Evolutionary conservation across 2,797 vertebrate genomes (phyloP).

Genomic region (Sphenopsis melanotis): DNA sequence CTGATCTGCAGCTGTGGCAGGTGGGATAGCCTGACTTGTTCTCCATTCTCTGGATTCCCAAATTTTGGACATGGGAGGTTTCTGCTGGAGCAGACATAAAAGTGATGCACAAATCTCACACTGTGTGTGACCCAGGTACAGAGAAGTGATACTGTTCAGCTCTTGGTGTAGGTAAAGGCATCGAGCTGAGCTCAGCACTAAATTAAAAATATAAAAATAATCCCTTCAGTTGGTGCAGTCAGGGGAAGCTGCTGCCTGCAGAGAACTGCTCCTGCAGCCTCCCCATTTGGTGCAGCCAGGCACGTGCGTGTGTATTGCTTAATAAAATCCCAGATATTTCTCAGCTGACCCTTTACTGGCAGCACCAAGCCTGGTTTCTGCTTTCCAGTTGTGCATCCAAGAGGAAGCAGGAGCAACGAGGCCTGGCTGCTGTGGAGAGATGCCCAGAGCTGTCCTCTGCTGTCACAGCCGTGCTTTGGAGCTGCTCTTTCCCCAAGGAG

Average conservation of each 20-base stretch:
- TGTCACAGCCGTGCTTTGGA: fast-evolving
- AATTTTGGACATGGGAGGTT: background rate
- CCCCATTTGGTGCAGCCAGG: background rate
- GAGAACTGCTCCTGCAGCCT: background rate
- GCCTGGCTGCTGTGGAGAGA: background rate
- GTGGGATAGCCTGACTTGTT: fast-evolving
- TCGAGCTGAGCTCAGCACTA: background rate
- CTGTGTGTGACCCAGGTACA: background rate
- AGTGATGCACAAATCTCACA: fast-evolving
- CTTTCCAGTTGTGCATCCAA: background rate
- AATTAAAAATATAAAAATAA: background rate
- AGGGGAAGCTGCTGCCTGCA: background rate
- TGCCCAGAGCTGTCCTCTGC: background rate
- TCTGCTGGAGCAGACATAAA: background rate
- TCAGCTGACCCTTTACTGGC: background rate
- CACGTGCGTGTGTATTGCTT: background rate
- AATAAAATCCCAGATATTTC: background rate
- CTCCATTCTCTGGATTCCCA: fast-evolving
- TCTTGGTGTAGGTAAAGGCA: background rate
- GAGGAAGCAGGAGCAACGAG: fast-evolving
- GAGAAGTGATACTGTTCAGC: background rate
- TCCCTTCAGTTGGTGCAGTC: background rate
- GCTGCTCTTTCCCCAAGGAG: background rate
- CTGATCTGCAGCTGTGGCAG: background rate
- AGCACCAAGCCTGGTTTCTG: background rate